A percentile compares a stretch with the other conserved stretches of the same genome.
phyloP scores from a whole-genome alignment of 2,797 vertebrate genomes.

The Tenualosa ilisha region DNA sequence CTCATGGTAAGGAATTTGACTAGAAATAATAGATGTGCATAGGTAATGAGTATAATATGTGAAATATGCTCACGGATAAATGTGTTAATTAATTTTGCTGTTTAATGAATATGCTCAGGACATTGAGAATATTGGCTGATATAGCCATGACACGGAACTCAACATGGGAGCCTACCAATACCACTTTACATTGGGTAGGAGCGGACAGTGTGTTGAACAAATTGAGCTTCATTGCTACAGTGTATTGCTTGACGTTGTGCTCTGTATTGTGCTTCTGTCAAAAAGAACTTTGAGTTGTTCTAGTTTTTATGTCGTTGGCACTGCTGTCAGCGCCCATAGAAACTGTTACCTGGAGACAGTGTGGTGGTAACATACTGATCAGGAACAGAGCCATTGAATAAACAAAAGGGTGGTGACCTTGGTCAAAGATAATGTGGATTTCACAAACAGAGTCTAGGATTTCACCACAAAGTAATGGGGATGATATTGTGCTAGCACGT shows the following conservation, averaged over 20 bases:
- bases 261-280: neutral
- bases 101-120: neutral
- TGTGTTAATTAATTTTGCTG: neutral
- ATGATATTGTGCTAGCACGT: neutral
- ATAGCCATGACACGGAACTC: neutral
- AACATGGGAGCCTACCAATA: neutral
- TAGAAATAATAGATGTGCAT: neutral
- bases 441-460: neutral
- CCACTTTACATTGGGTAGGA: neutral
- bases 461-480: neutral
- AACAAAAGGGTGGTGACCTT: slow-evolving; percentile 16
- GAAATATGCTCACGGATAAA: neutral
- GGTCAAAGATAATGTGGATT: neutral
- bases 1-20: slow-evolving; percentile 46
- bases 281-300: neutral
- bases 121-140: neutral
- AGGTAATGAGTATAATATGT: neutral
- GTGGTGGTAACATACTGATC: slow-evolving; percentile 33
- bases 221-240: neutral
- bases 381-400: slow-evolving; percentile 28
- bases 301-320: neutral
- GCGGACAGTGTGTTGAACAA: neutral
- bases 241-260: neutral
- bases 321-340: slow-evolving; percentile 40
- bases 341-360: slow-evolving; percentile 57